phyloP scores from a whole-genome alignment of 2,113 vertebrate genomes.

The Xenopus borealis region DNA sequence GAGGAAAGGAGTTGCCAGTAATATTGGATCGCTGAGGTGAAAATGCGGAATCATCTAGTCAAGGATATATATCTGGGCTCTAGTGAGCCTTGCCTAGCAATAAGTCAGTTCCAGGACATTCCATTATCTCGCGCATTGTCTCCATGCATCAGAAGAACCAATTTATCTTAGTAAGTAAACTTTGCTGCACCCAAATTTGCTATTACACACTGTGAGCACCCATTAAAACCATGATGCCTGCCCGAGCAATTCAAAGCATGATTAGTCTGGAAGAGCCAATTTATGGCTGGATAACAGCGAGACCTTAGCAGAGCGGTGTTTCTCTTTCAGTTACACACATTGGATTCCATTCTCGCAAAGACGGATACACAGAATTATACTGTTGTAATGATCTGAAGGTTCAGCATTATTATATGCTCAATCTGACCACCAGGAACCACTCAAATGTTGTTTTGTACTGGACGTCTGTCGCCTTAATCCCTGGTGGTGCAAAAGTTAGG shows the following conservation, averaged over 20 bases:
- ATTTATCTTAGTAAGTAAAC: constrained; percentile 30
- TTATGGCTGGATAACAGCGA: constrained; percentile 21
- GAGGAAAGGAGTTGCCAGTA: too few relatives aligned
- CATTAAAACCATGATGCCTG: neutral
- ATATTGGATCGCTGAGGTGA: too few relatives aligned
- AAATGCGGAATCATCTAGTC: too few relatives aligned
- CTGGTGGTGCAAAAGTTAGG: too few relatives aligned
- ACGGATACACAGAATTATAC: too few relatives aligned
- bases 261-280: constrained; percentile 23
- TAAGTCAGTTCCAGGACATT: constrained; percentile 3
- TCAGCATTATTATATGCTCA: too few relatives aligned
- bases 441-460: too few relatives aligned
- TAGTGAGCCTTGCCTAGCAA: neutral
- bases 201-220: neutral
- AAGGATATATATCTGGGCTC: too few relatives aligned
- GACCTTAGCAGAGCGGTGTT: constrained; percentile 19
- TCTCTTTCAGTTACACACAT: neutral
- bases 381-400: too few relatives aligned
- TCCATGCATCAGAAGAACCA: constrained; percentile 15
- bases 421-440: too few relatives aligned
- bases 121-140: constrained; percentile 22
- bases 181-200: constrained; percentile 6
- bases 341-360: too few relatives aligned
- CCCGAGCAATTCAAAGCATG: constrained; percentile 11
- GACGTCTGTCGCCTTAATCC: too few relatives aligned